Percentiles rank a stretch among this genome's conserved stretches.
Conservation (phyloP, 1,140 invertebrate genomes). For the Leptonema lineaticorne region DNA sequence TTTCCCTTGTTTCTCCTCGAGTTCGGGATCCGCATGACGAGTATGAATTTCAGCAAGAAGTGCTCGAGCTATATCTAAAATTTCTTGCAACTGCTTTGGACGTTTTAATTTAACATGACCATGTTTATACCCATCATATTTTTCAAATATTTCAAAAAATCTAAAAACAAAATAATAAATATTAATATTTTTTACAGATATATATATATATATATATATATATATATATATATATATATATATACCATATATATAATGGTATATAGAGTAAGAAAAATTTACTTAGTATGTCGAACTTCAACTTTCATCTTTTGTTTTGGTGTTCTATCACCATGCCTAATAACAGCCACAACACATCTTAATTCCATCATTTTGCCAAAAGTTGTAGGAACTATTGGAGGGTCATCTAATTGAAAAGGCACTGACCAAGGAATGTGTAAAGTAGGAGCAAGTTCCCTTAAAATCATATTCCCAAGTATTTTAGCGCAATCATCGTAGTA, state of each 20-base stretch:
- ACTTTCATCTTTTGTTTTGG: conserved; percentile 99
- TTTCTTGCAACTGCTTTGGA: conserved; percentile 96
- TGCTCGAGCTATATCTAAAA: conserved; percentile 90
- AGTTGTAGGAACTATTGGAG: conserved; percentile 97
- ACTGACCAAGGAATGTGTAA: conserved; percentile 96
- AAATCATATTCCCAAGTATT: conserved; percentile 91
- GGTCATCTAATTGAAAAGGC: conserved; percentile 96
- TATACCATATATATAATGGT: no score
- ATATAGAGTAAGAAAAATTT: conserved; percentile 46
- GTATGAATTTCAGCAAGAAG: conserved; percentile 86
- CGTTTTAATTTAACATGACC: conserved; percentile 97
- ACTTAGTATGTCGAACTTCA: conserved; percentile 98
- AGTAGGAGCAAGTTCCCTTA: conserved; percentile 90
- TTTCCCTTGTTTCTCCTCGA: conserved; percentile 97
- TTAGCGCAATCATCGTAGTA: conserved; percentile 99
- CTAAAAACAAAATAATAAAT: conserved; percentile 53
- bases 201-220: conserved; percentile 11
- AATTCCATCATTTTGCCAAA: conserved; percentile 99
- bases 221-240: no score
- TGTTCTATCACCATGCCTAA: conserved; percentile 96
- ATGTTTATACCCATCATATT: conserved; percentile 93
- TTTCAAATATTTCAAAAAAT: conserved; percentile 98
- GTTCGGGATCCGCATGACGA: conserved; percentile 80
- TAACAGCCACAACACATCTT: conserved; percentile 96
- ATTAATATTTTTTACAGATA: background rate